Evolutionary conservation across 2,797 vertebrate genomes (phyloP).

Genomic region (Pelochelys cantorii): DNA sequence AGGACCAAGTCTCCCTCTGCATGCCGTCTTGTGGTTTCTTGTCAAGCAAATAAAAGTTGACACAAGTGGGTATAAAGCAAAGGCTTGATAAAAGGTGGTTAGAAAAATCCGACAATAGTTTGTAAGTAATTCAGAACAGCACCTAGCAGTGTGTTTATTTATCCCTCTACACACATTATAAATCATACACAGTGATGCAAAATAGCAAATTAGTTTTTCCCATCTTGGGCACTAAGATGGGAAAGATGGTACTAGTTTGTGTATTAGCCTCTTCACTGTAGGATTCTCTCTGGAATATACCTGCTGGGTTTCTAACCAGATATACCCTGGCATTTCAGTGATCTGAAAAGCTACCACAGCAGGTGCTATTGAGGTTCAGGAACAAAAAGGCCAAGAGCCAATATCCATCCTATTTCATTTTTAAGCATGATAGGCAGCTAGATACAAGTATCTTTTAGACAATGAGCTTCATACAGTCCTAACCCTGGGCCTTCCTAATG

Average conservation of each 20-base stretch:
- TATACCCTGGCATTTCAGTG: not conserved
- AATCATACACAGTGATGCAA: not conserved
- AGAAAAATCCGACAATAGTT: not conserved
- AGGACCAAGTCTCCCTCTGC: not conserved
- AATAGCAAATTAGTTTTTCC: not conserved
- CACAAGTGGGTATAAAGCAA: not conserved
- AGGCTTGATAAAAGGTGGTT: conserved; percentile 15
- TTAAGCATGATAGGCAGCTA: not conserved
- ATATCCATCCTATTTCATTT: not conserved
- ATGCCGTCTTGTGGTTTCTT: not conserved
- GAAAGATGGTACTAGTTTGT: not conserved
- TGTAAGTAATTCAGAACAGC: not conserved
- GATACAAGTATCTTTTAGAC: not conserved
- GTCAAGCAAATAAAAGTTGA: not conserved
- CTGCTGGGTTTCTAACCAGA: not conserved
- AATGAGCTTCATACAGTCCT: accelerated
- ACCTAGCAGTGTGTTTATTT: not conserved
- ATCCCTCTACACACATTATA: not conserved
- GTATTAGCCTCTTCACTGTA: not conserved
- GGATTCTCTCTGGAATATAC: not conserved
- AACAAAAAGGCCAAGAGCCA: not conserved
- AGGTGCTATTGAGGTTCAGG: accelerated
- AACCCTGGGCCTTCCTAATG: not conserved
- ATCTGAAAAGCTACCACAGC: not conserved
- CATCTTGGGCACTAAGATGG: accelerated